phyloP scores from a whole-genome alignment of 2,888 invertebrate genomes.

The Lasioglossum zephyrum region DNA sequence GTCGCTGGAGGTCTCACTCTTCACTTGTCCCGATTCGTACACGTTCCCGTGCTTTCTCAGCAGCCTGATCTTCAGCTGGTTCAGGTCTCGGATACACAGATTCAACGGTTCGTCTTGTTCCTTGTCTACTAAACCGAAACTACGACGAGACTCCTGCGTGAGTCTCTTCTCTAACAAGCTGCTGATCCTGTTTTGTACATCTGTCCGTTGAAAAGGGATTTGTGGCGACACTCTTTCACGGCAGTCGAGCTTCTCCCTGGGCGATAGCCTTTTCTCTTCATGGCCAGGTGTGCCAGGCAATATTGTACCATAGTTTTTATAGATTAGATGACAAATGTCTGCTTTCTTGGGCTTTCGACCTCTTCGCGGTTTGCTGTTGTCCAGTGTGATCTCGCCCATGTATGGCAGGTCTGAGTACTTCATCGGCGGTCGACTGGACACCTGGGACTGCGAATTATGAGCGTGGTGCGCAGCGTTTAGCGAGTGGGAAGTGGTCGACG shows the following conservation, averaged over 20 bases:
- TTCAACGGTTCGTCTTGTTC: conserved; percentile 92
- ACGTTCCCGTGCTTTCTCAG: conserved; percentile 88
- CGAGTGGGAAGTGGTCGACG: conserved; percentile 75
- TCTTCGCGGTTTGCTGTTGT: conserved; percentile 93
- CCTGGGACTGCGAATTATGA: conserved; percentile 73
- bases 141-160: conserved; percentile 88
- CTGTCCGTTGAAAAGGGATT: conserved; percentile 85
- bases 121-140: conserved; percentile 82
- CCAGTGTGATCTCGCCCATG: conserved; percentile 96
- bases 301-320: conserved; percentile 96
- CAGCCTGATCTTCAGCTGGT: conserved; percentile 88
- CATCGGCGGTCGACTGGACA: conserved; percentile 83
- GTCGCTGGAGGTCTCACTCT: conserved; percentile 87
- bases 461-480: conserved; percentile 56
- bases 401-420: conserved; percentile 94
- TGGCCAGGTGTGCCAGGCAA: conserved; percentile 90
- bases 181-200: conserved; percentile 89
- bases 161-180: conserved; percentile 89
- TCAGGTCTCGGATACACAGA: conserved; percentile 92
- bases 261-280: conserved; percentile 80
- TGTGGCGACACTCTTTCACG: conserved; percentile 72
- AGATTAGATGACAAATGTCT: conserved; percentile 95
- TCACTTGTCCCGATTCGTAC: conserved; percentile 87
- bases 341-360: conserved; percentile 96
- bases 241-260: conserved; percentile 71